These are phyloP conservation scores for Camponotus floridanus DNA, from an alignment of 1,140 invertebrate species.

Conservation along the genomic window DNA sequence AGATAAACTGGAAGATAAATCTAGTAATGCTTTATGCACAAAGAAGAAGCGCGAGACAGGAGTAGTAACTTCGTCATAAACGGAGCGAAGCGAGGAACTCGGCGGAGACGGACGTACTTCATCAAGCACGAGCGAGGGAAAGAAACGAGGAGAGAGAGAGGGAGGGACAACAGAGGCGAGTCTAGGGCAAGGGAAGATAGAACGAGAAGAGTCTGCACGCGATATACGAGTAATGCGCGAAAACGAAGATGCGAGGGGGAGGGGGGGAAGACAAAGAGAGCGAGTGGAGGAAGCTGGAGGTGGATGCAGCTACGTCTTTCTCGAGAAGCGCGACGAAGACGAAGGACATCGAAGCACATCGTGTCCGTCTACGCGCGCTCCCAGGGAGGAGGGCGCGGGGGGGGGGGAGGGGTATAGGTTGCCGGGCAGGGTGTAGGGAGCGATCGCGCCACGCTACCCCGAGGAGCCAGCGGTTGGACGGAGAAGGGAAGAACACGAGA, in stretches of 20 bases:
- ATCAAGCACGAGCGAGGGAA: constrained; percentile 26
- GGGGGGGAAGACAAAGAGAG: constrained; percentile 43
- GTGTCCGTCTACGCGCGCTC: constrained; percentile 47
- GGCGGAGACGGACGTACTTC: constrained; percentile 36
- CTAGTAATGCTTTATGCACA: constrained; percentile 7
- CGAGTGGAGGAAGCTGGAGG: constrained; percentile 28
- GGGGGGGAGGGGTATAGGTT: not conserved
- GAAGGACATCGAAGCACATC: constrained; percentile 43
- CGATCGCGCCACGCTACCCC: constrained; percentile 61
- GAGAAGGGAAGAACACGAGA: constrained; percentile 46
- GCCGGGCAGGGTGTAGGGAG: constrained; percentile 63
- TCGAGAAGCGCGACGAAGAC: constrained; percentile 56
- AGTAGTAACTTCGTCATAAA: constrained; percentile 54
- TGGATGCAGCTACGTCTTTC: constrained; percentile 27
- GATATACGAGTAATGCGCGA: constrained; percentile 65
- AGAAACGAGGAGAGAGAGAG: constrained; percentile 58
- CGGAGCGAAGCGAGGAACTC: constrained; percentile 64
- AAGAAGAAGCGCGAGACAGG: constrained; percentile 32
- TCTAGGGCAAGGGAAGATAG: constrained; percentile 39
- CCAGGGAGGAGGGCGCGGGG: not conserved
- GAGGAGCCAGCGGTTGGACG: constrained; percentile 61
- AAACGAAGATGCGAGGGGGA: constrained; percentile 24
- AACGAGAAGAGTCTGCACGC: constrained; percentile 43
- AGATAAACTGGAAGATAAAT: not conserved
- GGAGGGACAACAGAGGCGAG: not conserved